Evolutionary conservation across 1,140 invertebrate species (phyloP).

Genomic region (Aphelenchoides avenae): DNA sequence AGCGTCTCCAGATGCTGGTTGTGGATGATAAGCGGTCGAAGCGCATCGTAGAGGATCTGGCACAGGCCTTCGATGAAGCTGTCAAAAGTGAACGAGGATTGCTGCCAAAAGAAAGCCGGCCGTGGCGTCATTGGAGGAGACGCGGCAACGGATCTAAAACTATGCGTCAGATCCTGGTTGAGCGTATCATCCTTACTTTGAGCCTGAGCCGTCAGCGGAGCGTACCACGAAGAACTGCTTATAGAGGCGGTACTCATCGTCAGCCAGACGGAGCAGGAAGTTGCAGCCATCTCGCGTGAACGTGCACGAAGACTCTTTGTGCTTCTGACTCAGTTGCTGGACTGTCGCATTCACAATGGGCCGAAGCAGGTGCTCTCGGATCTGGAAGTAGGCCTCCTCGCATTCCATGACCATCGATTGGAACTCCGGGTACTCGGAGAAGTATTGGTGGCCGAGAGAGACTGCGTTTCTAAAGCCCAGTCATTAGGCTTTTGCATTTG

Average conservation of each 20-base stretch:
- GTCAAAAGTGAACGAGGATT: slow-evolving; percentile 49
- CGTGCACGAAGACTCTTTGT: slow-evolving; percentile 49
- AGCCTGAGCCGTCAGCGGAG: too few relatives aligned
- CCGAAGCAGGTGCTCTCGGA: slow-evolving; percentile 44
- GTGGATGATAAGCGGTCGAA: slow-evolving; percentile 91
- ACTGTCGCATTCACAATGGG: slow-evolving; percentile 52
- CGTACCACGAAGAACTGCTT: slow-evolving; percentile 51
- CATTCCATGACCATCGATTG: slow-evolving; percentile 45
- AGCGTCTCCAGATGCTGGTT: slow-evolving; percentile 95
- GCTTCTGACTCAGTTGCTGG: slow-evolving; percentile 26
- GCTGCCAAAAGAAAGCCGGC: slow-evolving; percentile 15
- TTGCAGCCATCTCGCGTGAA: slow-evolving; percentile 53
- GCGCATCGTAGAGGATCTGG: slow-evolving; percentile 80
- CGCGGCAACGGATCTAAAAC: slow-evolving; percentile 9
- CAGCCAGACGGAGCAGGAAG: slow-evolving; percentile 53
- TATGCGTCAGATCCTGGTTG: slow-evolving; percentile 5
- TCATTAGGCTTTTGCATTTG: neutral
- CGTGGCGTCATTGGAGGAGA: slow-evolving; percentile 3
- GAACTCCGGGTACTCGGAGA: slow-evolving; percentile 40
- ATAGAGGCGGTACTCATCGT: slow-evolving; percentile 58
- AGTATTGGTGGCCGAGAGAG: slow-evolving; percentile 43
- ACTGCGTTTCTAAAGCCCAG: slow-evolving; percentile 37
- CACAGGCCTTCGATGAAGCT: slow-evolving; percentile 77
- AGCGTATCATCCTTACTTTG: too few relatives aligned
- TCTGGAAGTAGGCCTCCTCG: slow-evolving; percentile 47